phyloP scores from a whole-genome alignment of 2,113 vertebrate species.

The Lophius piscatorius region DNA sequence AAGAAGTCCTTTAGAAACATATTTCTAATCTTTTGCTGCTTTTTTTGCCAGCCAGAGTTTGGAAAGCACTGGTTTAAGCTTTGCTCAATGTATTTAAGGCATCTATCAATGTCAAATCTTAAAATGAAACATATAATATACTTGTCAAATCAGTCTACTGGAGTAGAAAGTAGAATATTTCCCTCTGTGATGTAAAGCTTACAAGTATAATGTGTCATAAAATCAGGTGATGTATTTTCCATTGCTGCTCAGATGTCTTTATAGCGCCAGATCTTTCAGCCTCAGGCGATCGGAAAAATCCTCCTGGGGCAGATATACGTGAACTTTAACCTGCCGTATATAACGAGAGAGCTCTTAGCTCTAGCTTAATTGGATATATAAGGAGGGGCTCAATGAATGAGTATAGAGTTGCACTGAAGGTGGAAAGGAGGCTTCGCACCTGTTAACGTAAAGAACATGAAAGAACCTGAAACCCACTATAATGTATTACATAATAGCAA shows the following conservation, averaged over 20 bases:
- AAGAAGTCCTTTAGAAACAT: no score
- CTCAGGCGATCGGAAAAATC: slow-evolving; percentile 17
- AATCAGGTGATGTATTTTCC: not conserved
- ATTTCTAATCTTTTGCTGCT: no score
- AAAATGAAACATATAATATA: no score
- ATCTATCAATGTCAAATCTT: no score
- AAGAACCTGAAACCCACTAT: slow-evolving; percentile 6
- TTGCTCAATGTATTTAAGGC: no score
- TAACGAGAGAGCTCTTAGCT: slow-evolving; percentile 35
- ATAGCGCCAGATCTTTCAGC: not conserved
- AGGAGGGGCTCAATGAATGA: slow-evolving; percentile 15
- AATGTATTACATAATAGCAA: not conserved
- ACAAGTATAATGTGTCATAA: no score
- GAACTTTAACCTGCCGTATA: slow-evolving; percentile 30
- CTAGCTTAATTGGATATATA: slow-evolving; percentile 54
- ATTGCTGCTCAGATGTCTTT: not conserved
- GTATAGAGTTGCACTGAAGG: slow-evolving; percentile 35
- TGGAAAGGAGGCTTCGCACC: slow-evolving; percentile 18
- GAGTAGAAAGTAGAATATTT: no score
- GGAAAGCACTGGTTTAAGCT: no score
- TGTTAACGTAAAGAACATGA: slow-evolving; percentile 21
- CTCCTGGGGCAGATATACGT: slow-evolving; percentile 14
- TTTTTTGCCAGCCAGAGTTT: no score
- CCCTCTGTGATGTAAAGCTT: no score
- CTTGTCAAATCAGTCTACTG: no score